A percentile compares a stretch with the other conserved stretches of the same genome.
Evolutionary conservation across 2,888 invertebrate species (phyloP).

Genomic region (Amorpha juglandis): DNA sequence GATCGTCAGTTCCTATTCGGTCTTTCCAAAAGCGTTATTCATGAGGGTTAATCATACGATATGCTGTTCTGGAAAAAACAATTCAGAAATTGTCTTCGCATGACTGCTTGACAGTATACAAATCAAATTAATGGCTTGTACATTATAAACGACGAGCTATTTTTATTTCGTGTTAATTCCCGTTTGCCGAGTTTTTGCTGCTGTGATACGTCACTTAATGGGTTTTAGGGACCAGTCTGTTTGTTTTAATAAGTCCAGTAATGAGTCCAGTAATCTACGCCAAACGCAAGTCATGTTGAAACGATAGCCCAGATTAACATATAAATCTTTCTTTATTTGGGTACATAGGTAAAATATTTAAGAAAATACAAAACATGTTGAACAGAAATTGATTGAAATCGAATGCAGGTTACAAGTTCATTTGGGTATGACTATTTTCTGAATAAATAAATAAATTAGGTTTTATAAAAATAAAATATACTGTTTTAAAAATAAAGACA

Average conservation of each 20-base stretch:
- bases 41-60: background rate
- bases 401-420: too few relatives aligned
- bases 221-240: conserved; percentile 32
- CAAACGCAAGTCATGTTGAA: background rate
- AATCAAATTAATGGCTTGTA: conserved; percentile 63
- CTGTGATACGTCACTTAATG: conserved; percentile 38
- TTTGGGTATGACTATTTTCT: too few relatives aligned
- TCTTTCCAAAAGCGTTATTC: background rate
- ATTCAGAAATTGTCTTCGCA: conserved; percentile 43
- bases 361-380: too few relatives aligned
- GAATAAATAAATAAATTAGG: too few relatives aligned
- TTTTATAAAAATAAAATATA: too few relatives aligned
- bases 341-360: too few relatives aligned
- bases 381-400: too few relatives aligned
- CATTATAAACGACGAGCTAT: conserved; percentile 60
- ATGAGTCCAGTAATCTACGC: background rate
- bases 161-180: conserved; percentile 59
- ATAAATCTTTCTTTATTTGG: background rate
- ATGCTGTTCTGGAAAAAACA: conserved; percentile 32
- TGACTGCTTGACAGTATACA: conserved; percentile 55
- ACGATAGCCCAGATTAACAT: background rate
- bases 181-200: conserved; percentile 41
- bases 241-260: conserved; percentile 31
- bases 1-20: background rate
- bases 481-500: too few relatives aligned